phyloP scores from a whole-genome alignment of 2,113 vertebrate species.

The Romanogobio albipinnatus region DNA sequence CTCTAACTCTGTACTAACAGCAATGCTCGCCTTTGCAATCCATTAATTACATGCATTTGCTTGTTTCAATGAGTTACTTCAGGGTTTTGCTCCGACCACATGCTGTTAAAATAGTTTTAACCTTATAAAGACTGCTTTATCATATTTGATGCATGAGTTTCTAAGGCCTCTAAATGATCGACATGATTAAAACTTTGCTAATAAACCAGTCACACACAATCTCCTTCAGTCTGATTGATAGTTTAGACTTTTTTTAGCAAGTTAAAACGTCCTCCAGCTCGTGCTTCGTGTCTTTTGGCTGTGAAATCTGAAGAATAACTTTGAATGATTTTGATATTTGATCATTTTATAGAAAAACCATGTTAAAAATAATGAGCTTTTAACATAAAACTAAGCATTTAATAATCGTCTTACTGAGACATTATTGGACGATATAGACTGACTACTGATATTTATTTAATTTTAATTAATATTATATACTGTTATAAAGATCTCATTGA shows the following conservation, averaged over 20 bases:
- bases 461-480: neutral
- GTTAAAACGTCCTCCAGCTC: neutral
- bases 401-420: neutral
- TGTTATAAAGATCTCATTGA: neutral
- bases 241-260: neutral
- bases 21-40: neutral
- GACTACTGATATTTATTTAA: neutral
- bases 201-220: neutral
- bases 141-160: neutral
- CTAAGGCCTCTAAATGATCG: neutral
- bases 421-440: neutral
- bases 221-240: neutral
- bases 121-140: no score
- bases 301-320: neutral
- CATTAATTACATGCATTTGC: neutral
- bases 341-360: neutral
- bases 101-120: neutral
- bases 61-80: neutral
- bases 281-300: neutral
- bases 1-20: neutral
- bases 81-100: neutral
- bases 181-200: neutral
- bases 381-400: neutral
- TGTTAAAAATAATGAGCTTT: neutral
- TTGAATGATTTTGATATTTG: no score